phyloP scores from a whole-genome alignment of 2,113 vertebrate species.

The Sander lucioperca region DNA sequence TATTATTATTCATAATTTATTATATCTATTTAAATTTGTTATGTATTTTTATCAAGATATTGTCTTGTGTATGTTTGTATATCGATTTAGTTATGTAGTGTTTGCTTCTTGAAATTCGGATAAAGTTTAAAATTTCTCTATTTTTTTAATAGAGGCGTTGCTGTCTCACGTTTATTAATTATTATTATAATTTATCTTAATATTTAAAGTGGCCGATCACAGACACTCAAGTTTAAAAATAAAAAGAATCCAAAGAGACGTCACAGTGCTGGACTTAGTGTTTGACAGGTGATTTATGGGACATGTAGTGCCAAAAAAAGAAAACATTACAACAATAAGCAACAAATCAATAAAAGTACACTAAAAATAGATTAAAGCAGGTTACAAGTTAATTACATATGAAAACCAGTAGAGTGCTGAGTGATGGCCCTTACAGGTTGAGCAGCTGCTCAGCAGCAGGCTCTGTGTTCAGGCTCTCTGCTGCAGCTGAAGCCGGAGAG shows the following conservation, averaged over 20 bases:
- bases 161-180: slow-evolving; percentile 13
- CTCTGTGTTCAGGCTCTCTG: background rate
- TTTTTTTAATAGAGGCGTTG: no score
- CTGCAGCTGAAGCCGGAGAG: slow-evolving; percentile 22
- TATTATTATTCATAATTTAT: no score
- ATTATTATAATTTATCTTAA: background rate
- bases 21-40: no score
- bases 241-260: background rate
- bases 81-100: no score
- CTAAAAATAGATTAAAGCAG: background rate
- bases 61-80: no score
- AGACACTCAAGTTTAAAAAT: background rate
- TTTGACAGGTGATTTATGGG: slow-evolving; percentile 4
- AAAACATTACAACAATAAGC: background rate
- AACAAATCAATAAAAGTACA: background rate
- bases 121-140: no score
- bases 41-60: no score
- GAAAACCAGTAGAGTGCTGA: background rate
- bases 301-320: background rate
- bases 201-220: slow-evolving; percentile 1
- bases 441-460: background rate
- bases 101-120: no score
- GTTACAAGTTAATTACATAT: background rate
- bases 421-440: slow-evolving; percentile 43
- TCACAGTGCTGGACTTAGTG: background rate